These are phyloP conservation scores for Caradrina clavipalpis DNA, from an alignment of 2,888 invertebrate genomes.

Conservation along the genomic window DNA sequence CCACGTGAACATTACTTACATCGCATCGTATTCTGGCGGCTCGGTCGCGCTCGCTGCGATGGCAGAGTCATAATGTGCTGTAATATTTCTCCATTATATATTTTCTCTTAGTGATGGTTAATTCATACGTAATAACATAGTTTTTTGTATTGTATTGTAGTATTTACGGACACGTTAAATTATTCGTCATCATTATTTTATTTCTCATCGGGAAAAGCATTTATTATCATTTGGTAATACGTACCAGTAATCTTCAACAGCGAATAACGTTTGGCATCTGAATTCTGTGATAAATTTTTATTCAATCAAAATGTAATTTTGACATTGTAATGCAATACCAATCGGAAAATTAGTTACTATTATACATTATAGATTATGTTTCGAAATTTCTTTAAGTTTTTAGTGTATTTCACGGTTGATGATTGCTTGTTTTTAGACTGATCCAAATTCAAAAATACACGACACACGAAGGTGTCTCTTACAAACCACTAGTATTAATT, in stretches of 20 bases:
- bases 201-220: slow-evolving; percentile 59
- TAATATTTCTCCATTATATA: slow-evolving; percentile 53
- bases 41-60: slow-evolving; percentile 21
- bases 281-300: slow-evolving; percentile 83
- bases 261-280: slow-evolving; percentile 73
- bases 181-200: slow-evolving; percentile 55
- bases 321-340: slow-evolving; percentile 68
- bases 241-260: slow-evolving; percentile 58
- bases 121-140: slow-evolving; percentile 67
- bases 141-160: slow-evolving; percentile 59
- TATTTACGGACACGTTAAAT: slow-evolving; percentile 58
- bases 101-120: slow-evolving; percentile 63
- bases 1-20: slow-evolving; percentile 12
- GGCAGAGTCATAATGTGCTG: slow-evolving; percentile 41
- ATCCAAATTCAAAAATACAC: slow-evolving; percentile 33
- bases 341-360: slow-evolving; percentile 65
- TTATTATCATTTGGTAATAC: slow-evolving; percentile 57
- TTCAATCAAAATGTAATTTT: slow-evolving; percentile 80
- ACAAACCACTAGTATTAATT: slow-evolving; percentile 53
- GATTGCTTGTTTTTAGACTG: slow-evolving; percentile 57
- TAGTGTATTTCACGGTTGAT: slow-evolving; percentile 56
- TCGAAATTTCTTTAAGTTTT: slow-evolving; percentile 59
- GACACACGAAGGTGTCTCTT: slow-evolving; percentile 32
- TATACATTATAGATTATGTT: slow-evolving; percentile 60
- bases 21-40: slow-evolving; percentile 12